phyloP scores from a whole-genome alignment of 2,113 vertebrate genomes.

The Vanacampus margaritifer region DNA sequence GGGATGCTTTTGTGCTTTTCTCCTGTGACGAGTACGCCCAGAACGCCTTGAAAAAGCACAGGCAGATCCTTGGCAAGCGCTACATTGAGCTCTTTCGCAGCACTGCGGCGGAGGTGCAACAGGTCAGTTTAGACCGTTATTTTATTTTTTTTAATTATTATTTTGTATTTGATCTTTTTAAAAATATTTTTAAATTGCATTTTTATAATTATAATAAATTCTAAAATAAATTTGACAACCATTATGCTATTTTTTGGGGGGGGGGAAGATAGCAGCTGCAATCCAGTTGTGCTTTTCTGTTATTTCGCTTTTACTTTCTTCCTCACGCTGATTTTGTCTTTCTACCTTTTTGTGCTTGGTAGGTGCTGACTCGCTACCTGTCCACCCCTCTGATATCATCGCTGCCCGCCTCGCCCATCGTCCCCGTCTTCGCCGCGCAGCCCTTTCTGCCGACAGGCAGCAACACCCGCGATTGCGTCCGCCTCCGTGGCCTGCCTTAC shows the following conservation, averaged over 20 bases:
- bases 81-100: conserved; percentile 97
- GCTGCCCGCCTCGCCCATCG: conserved; percentile 80
- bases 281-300: neutral
- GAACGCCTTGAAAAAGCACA: conserved; percentile 91
- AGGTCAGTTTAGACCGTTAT: conserved; percentile 61
- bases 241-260: neutral
- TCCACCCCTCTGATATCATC: conserved; percentile 90
- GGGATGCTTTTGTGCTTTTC: conserved; percentile 94
- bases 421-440: conserved; percentile 80
- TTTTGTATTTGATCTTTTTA: too few relatives aligned
- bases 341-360: neutral
- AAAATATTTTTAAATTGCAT: too few relatives aligned
- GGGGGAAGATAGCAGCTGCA: neutral
- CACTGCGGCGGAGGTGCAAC: conserved; percentile 94
- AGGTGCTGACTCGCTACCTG: conserved; percentile 94
- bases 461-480: conserved; percentile 82
- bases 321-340: neutral
- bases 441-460: conserved; percentile 80
- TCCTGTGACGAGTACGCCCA: conserved; percentile 94
- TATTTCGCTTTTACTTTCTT: neutral
- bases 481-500: conserved; percentile 90
- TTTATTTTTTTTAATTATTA: too few relatives aligned
- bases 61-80: conserved; percentile 92
- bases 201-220: too few relatives aligned
- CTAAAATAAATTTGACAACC: too few relatives aligned